Conservation (phyloP, 2,888 invertebrate genomes). For the Heliconius sara region DNA sequence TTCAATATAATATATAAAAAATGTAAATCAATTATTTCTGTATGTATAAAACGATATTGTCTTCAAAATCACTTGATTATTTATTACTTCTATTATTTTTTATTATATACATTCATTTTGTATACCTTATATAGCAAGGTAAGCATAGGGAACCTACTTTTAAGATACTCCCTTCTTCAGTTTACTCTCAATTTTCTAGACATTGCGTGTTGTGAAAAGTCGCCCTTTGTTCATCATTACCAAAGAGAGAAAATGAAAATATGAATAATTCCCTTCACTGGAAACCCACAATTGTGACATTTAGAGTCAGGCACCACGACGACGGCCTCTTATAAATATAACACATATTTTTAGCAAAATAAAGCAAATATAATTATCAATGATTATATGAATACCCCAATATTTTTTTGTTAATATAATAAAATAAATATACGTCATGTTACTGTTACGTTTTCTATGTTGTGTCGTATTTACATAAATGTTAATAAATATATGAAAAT, state of each 20-base stretch:
- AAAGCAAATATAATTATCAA: no score
- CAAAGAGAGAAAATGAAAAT: no score
- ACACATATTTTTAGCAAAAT: not conserved
- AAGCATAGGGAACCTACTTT: not conserved
- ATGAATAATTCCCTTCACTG: not conserved
- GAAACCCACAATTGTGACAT: not conserved
- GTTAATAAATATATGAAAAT: not conserved
- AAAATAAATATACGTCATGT: not conserved
- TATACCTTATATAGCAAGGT: not conserved
- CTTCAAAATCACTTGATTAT: not conserved
- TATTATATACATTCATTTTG: not conserved
- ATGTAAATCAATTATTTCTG: no score
- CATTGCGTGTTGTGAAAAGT: not conserved
- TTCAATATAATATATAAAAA: no score
- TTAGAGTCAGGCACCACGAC: not conserved
- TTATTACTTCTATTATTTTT: not conserved
- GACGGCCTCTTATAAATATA: not conserved
- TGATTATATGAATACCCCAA: not conserved
- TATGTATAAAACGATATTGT: not conserved
- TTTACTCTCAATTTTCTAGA: not conserved
- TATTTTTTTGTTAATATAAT: not conserved
- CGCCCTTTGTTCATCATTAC: no score
- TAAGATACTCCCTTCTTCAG: not conserved
- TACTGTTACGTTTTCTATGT: not conserved
- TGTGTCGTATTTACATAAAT: not conserved